phyloP scores from a whole-genome alignment of 2,113 vertebrate genomes.

The Tor tambroides region DNA sequence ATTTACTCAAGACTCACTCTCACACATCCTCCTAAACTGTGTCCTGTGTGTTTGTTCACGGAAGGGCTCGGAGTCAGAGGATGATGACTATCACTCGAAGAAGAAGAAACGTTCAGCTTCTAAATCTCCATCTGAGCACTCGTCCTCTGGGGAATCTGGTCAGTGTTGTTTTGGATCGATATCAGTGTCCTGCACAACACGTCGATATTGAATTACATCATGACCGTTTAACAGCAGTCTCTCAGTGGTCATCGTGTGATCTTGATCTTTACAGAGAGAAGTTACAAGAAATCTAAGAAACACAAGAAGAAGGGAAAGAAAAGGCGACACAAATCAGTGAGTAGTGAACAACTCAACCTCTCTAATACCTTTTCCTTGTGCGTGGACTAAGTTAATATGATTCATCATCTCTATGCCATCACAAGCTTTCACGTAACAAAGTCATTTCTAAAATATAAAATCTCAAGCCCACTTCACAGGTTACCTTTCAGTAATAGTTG shows the following conservation, averaged over 20 bases:
- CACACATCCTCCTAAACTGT: not conserved
- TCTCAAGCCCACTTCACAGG: too few species aligned
- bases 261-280: slow-evolving; percentile 83
- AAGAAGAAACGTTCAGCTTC: slow-evolving; percentile 96
- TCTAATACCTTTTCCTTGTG: too few species aligned
- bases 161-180: slow-evolving; percentile 43
- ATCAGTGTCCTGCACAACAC: not conserved
- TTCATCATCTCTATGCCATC: too few species aligned
- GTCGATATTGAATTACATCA: not conserved
- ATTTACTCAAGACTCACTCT: not conserved
- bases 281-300: slow-evolving; percentile 98
- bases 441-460: too few species aligned
- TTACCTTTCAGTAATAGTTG: too few species aligned
- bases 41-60: slow-evolving; percentile 13
- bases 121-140: slow-evolving; percentile 90
- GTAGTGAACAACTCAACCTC: slow-evolving; percentile 56
- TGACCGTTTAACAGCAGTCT: not conserved
- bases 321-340: slow-evolving; percentile 96
- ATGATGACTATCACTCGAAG: slow-evolving; percentile 94
- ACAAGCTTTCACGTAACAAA: too few species aligned
- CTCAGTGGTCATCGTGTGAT: not conserved
- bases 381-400: too few species aligned
- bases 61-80: slow-evolving; percentile 95
- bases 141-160: slow-evolving; percentile 96
- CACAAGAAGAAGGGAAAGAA: slow-evolving; percentile 99